Base-by-base conservation (phyloP, 64 coral and sea anemone species). In the Catalaphyllia jardinei region DNA sequence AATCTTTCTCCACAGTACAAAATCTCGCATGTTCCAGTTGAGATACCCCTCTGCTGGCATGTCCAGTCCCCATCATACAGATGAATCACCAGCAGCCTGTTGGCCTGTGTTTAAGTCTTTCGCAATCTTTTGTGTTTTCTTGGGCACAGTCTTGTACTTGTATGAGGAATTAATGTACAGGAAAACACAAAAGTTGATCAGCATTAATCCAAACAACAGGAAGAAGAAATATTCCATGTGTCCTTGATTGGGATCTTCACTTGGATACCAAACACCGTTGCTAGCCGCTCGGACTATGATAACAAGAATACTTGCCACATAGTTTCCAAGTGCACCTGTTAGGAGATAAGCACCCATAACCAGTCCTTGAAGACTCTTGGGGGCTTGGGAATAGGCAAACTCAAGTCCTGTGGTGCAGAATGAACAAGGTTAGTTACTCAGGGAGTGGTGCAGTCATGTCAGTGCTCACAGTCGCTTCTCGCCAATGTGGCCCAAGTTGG, bases 271-370 rank as follows among this genome's bases (percentile, higher is more conserved):
- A 20, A 31, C 14, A 22, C 13, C 0, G 8, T 15, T 31, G 42
- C 60, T 77, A 27, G 75, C 78, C 69, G 59, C 33, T 11, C 46
- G 35, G 3, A 93, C 93, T 20, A 95, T 95, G 85, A 82, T 17
- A 8, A 95, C 93, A n/a, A 95, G 42, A 31, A 89, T 76, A 49
- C 55, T 84, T 42, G 89, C 87, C 1, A 79, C 30, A 63, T 92
- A 96, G 31, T 50, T 89, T 60, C 94, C 94, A 38, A 96, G 65
- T 52, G 86, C 79, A 73, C 79, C 87, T 33, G 94, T 96, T 4
- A 96, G 60, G 31, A 96, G 72, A 25, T 86, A 96, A 49, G 88
- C 75, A 9, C 94, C 94, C 94, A 96, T 96, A 8, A 96, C 87
- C 35, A 96, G 86, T 73, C 94, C 94, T 76, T 89, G 90, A 25